phyloP scores from a whole-genome alignment of 2,888 invertebrate species.

The Actias luna region DNA sequence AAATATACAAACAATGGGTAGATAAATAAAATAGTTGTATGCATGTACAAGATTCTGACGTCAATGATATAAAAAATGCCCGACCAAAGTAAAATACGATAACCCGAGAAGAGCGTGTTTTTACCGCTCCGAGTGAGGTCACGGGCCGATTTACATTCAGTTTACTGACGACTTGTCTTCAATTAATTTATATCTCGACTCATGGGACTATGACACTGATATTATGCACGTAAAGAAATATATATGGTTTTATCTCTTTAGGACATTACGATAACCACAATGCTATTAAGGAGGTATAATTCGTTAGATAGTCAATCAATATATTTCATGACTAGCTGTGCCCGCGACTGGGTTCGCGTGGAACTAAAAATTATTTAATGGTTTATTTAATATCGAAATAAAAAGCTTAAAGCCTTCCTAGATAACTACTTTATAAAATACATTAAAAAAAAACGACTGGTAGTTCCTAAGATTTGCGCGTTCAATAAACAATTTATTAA shows the following conservation, averaged over 20 bases:
- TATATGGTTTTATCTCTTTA: neutral
- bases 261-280: neutral
- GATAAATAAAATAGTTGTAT: neutral
- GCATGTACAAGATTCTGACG: constrained; percentile 20
- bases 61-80: constrained; percentile 30
- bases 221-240: constrained; percentile 15
- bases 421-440: too few relatives aligned
- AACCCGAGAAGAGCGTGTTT: constrained; percentile 38
- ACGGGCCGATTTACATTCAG: constrained; percentile 43
- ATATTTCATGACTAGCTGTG: too few relatives aligned
- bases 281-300: neutral
- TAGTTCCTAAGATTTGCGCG: too few relatives aligned
- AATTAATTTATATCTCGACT: constrained; percentile 35
- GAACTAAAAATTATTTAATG: too few relatives aligned
- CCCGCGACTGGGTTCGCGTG: too few relatives aligned
- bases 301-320: neutral
- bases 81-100: constrained; percentile 34
- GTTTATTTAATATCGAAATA: too few relatives aligned
- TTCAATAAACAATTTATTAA: too few relatives aligned
- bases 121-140: constrained; percentile 39
- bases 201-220: constrained; percentile 26
- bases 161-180: constrained; percentile 28
- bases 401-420: too few relatives aligned
- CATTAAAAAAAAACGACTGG: too few relatives aligned
- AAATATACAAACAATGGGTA: neutral